Evolutionary conservation across 2,113 vertebrate species (phyloP).

Genomic region (Panthera tigris): DNA sequence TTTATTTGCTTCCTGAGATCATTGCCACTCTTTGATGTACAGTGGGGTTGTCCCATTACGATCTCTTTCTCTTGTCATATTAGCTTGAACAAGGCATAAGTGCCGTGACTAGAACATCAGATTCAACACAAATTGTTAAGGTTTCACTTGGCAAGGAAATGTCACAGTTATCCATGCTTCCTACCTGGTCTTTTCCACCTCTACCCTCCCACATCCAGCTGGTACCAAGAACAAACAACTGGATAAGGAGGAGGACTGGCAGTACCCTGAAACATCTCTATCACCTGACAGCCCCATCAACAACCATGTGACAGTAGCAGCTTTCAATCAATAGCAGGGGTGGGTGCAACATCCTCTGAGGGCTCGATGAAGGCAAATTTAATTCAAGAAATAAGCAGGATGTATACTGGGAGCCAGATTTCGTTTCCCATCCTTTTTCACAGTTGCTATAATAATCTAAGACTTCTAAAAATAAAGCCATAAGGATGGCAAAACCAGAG

Average conservation of each 20-base stretch:
- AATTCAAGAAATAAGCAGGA: slow-evolving; percentile 75
- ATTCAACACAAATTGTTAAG: slow-evolving; percentile 21
- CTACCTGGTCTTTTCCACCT: background rate
- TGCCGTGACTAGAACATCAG: background rate
- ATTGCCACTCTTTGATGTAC: background rate
- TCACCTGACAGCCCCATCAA: slow-evolving; percentile 29
- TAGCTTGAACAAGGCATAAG: background rate
- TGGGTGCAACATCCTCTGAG: slow-evolving; percentile 40
- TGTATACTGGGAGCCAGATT: slow-evolving; percentile 66
- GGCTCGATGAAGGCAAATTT: slow-evolving; percentile 67
- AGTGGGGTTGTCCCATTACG: background rate
- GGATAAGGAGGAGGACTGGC: background rate
- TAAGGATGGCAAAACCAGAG: slow-evolving; percentile 77
- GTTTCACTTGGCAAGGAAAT: slow-evolving; percentile 33
- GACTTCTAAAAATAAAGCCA: slow-evolving; percentile 83
- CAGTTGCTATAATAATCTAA: slow-evolving; percentile 78
- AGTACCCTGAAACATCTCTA: background rate
- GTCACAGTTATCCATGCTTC: background rate
- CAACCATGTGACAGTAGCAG: slow-evolving; percentile 11
- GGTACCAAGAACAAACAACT: background rate
- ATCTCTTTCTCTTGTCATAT: background rate
- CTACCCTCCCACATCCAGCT: background rate
- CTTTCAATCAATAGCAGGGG: background rate
- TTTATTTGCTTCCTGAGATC: background rate
- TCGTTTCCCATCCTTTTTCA: slow-evolving; percentile 76